Base-by-base conservation (phyloP, 2,113 vertebrate genomes). In the Salvelinus alpinus region DNA sequence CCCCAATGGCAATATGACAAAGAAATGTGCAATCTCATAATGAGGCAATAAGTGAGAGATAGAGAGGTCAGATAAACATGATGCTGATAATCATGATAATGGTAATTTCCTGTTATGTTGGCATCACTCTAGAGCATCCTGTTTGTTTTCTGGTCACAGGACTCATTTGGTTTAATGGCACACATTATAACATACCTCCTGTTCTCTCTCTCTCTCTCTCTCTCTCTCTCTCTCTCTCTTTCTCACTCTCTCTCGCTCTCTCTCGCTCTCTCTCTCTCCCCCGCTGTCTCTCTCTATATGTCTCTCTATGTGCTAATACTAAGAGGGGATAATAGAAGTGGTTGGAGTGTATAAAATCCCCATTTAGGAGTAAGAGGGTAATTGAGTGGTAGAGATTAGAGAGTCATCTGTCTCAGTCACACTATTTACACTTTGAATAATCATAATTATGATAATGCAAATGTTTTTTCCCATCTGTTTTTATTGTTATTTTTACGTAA, bases 111-210 rank as follows among this genome's bases (percentile, higher is more conserved):
- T 73, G 20, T 1, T 72, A 44, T 65, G 51, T 77, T 78, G 83
- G 86, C 77, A 76, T 74, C 72, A 70, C 78, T 88, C 78, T 29
- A 77, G 78, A 86, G 84, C 78, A 75, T 72, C 51, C 4, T 72
- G 84, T 83, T 85, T 91, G 85, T 88, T 85, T 88, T 83, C 80
- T 83, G 84, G 83, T 89, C 87, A 86, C 80, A 88, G 78, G 82
- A 88, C 76, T 84, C 84, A 83, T 89, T 81, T 83, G 87, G 75
- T 83, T 82, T 91, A 88, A 91, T 89, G 87, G 88, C 78, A 77
- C 80, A 12, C 67, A 54, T 69, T 34, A 73, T 64, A 79, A 70
- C 72, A 65, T 12, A 22, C n/a, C 68, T 70, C 66, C 24, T 13
- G 60, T 29, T 48, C 12, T 57, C 65, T 48, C 54, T 22, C 22